These are phyloP conservation scores for Anser brachyrhynchus DNA, from an alignment of 2,113 vertebrate genomes.

Conservation along the genomic window DNA sequence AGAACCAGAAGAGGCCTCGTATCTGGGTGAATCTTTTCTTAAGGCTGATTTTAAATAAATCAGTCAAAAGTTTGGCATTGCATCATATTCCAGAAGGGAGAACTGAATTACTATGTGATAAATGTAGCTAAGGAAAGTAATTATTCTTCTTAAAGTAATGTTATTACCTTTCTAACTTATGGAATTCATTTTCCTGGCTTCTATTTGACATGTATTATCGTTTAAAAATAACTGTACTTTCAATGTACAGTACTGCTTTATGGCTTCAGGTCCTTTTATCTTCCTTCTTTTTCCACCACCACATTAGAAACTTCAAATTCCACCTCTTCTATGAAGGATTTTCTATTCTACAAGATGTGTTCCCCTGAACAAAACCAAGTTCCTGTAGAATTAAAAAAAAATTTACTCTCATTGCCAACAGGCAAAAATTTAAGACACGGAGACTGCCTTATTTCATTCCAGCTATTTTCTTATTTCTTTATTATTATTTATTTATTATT, in stretches of 20 bases:
- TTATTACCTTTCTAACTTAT: slow-evolving; percentile 52
- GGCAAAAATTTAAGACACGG: not conserved
- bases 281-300: not conserved
- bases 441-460: slow-evolving; percentile 5
- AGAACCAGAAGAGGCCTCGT: slow-evolving; percentile 34
- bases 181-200: slow-evolving; percentile 46
- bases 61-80: slow-evolving; percentile 42
- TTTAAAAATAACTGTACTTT: slow-evolving; percentile 49
- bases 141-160: slow-evolving; percentile 61
- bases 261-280: slow-evolving; percentile 50
- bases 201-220: slow-evolving; percentile 33
- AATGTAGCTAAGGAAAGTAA: slow-evolving; percentile 65
- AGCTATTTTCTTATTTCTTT: not conserved
- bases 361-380: not conserved
- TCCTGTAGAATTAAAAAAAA: not conserved
- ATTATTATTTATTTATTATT: too few relatives aligned
- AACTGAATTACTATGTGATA: slow-evolving; percentile 61
- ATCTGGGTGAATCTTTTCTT: slow-evolving; percentile 59
- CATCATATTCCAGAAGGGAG: slow-evolving; percentile 18
- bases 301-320: slow-evolving; percentile 2
- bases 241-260: slow-evolving; percentile 9
- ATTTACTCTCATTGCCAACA: not conserved
- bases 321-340: not conserved
- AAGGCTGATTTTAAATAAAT: slow-evolving; percentile 53
- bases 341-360: not conserved